Percentiles rank a stretch among this genome's conserved stretches.
Conservation (phyloP, 1,140 invertebrate species). For the Bemisia tabaci region DNA sequence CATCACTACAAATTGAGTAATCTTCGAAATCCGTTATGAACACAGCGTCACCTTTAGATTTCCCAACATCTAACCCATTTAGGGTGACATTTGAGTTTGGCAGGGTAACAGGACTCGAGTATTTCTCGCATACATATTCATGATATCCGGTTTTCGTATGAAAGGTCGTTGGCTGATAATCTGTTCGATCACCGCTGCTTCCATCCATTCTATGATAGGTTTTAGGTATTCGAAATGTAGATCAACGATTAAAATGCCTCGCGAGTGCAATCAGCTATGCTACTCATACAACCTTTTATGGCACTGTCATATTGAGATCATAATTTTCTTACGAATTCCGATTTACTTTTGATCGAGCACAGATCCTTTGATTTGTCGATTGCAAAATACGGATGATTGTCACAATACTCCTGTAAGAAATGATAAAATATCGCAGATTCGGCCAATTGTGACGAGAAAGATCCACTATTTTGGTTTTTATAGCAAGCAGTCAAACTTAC, state of each 20-base stretch:
- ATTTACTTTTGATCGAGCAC: background rate
- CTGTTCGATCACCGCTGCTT: background rate
- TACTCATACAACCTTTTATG: background rate
- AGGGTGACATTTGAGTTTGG: background rate
- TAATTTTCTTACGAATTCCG: background rate
- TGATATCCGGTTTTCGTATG: background rate
- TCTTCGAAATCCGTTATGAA: background rate
- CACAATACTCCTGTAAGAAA: background rate
- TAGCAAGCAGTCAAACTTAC: no score
- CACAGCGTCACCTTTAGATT: background rate
- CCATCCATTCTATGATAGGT: background rate
- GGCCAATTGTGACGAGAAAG: background rate
- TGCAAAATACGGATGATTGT: background rate
- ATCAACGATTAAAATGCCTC: background rate
- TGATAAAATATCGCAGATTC: background rate
- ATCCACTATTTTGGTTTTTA: background rate
- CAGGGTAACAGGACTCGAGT: background rate
- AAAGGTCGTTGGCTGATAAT: background rate
- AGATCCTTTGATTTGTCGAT: background rate
- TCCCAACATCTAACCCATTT: background rate
- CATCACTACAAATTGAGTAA: background rate
- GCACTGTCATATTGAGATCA: background rate
- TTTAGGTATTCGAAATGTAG: no score
- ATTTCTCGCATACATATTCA: background rate
- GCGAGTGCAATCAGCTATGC: background rate